These are phyloP conservation scores for Cryptocephalus primarius DNA, from an alignment of 2,888 invertebrate species.

Conservation along the genomic window DNA sequence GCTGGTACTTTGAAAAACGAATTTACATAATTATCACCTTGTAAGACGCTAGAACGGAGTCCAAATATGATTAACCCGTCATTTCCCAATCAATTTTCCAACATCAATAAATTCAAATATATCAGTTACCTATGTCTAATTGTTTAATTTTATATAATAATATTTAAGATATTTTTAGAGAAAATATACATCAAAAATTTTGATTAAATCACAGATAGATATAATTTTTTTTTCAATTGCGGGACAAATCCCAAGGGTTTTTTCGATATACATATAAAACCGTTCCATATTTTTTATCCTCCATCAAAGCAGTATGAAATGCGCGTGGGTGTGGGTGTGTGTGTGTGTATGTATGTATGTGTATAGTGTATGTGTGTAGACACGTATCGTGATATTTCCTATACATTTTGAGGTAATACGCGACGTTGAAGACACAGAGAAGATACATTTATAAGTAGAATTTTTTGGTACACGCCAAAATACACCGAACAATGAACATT, in stretches of 20 bases:
- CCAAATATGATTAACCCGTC: not conserved
- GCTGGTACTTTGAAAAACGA: too few species aligned
- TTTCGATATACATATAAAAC: constrained; percentile 26
- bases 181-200: constrained; percentile 50
- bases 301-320: constrained; percentile 37
- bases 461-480: constrained; percentile 28
- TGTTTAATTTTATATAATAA: constrained; percentile 39
- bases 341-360: too few species aligned
- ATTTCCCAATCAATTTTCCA: constrained; percentile 19
- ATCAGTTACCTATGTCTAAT: constrained; percentile 36
- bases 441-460: constrained; percentile 31
- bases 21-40: too few species aligned
- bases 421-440: constrained; percentile 41
- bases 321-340: constrained; percentile 21
- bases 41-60: too few species aligned
- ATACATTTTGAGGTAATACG: constrained; percentile 43
- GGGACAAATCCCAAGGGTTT: constrained; percentile 29
- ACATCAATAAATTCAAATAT: constrained; percentile 24
- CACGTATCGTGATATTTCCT: constrained; percentile 23
- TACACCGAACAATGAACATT: constrained; percentile 30
- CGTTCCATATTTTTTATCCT: constrained; percentile 12
- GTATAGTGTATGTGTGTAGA: constrained; percentile 5
- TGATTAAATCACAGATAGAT: constrained; percentile 49
- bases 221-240: constrained; percentile 41
- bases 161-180: constrained; percentile 45